Evolutionary conservation across 2,888 invertebrate species (phyloP).

Genomic region (Sphaeridia pumilis): DNA sequence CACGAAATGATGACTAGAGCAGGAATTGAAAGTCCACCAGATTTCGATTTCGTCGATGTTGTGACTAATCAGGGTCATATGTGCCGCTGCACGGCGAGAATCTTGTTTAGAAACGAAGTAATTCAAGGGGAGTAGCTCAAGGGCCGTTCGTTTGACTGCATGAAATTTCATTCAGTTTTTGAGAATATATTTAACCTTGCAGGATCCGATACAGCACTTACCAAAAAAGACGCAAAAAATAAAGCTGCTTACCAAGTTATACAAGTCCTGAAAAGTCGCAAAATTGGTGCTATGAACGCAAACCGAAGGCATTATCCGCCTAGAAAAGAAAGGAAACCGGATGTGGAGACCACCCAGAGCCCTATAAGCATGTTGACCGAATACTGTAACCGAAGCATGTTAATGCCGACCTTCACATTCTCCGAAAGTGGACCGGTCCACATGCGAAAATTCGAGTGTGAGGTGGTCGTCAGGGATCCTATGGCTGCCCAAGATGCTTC

Average conservation of each 20-base stretch:
- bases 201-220: too few relatives aligned
- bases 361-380: slow-evolving; percentile 30
- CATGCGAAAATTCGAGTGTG: slow-evolving; percentile 24
- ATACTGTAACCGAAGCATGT: slow-evolving; percentile 25
- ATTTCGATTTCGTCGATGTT: neutral
- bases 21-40: too few relatives aligned
- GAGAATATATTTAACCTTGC: neutral
- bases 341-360: too few relatives aligned
- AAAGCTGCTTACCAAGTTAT: too few relatives aligned
- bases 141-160: neutral
- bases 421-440: slow-evolving; percentile 28
- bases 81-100: neutral
- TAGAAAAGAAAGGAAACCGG: too few relatives aligned
- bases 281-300: too few relatives aligned
- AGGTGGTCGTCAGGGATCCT: too few relatives aligned
- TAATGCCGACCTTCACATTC: slow-evolving; percentile 17
- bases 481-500: too few relatives aligned
- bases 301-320: too few relatives aligned
- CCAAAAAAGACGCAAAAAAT: too few relatives aligned
- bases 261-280: too few relatives aligned
- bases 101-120: neutral
- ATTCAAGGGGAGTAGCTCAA: neutral
- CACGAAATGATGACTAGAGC: too few relatives aligned
- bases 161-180: neutral
- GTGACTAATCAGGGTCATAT: neutral